Evolutionary conservation across 2,888 invertebrate genomes (phyloP).

Genomic region (Ypsolopha scabrella): DNA sequence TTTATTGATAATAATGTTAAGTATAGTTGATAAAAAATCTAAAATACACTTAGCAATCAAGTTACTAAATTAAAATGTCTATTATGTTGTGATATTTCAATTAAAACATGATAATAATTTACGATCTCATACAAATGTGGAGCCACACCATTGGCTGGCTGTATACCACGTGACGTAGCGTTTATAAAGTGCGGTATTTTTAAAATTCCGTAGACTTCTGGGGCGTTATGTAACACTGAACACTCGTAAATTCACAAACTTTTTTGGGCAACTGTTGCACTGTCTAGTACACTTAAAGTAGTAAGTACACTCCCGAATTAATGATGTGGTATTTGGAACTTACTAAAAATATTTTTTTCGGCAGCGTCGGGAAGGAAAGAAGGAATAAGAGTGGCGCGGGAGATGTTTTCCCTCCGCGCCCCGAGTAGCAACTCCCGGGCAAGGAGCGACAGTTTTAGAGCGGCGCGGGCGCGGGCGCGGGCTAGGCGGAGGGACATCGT

Average conservation of each 20-base stretch:
- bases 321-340: constrained; percentile 36
- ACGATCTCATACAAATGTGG: constrained; percentile 50
- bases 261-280: constrained; percentile 11
- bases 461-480: constrained; percentile 69
- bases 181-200: constrained; percentile 70
- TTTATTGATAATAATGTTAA: not conserved
- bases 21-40: not conserved
- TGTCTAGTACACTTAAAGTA: constrained; percentile 29
- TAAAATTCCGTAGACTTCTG: constrained; percentile 47
- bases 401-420: constrained; percentile 71
- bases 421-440: constrained; percentile 70
- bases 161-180: constrained; percentile 61
- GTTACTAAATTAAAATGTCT: not conserved
- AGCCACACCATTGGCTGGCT: constrained; percentile 59
- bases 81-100: constrained; percentile 4
- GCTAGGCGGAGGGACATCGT: constrained; percentile 73
- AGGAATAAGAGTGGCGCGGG: constrained; percentile 70
- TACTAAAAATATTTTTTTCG: constrained; percentile 61
- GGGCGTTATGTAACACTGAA: constrained; percentile 62
- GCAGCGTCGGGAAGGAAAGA: constrained; percentile 70
- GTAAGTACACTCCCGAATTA: constrained; percentile 36
- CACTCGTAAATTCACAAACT: constrained; percentile 45
- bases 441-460: constrained; percentile 70
- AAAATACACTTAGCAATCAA: not conserved
- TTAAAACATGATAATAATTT: constrained; percentile 2